Base-by-base conservation (phyloP, 2,113 vertebrate species). In the Benitochromis conjunctus region DNA sequence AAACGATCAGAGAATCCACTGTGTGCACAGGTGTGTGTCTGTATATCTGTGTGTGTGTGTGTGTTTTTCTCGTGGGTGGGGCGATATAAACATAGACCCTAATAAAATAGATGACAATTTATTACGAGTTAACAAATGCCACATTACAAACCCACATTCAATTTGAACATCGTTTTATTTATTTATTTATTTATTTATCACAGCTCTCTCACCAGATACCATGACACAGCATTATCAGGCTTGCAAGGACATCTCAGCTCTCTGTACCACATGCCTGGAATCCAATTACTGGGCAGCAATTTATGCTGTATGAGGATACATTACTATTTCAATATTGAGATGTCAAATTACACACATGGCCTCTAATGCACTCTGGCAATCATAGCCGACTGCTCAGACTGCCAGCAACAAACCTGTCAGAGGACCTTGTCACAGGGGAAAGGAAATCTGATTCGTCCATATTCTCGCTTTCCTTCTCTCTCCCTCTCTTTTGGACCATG, bases 321-420 rank as follows among this genome's bases (percentile, higher is more conserved):
- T 90, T 93, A 92, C 91, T 93, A 92, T 95, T 95, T 93, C 92
- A 95, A 96, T 96, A 94, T 91, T 94, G 94, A 95, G 91, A 96
- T 95, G 95, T 94, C 91, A 92, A 93, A 95, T 95, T 94, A 94
- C 90, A 83, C 93, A 94, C 94, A 85, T 82, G 95, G 95, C 93
- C 95, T 95, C 95, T 95, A 92, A 95, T 95, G 91, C 89, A 94
- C 94, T 94, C 89, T 90, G 91, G 94, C 48, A 93, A 94, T 93
- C 97, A 93, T 86, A 90, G 86, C 85, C 79, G n/a, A 14, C 86
- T 91, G 86, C 95, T 92, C 95, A 96, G 92, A 96, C 95, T 93
- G 92, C 86, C 71, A 62, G 91, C 84, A 88, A 88, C 83, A 79
- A 81, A 90, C 92, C 89, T 93, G 89, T 93, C 93, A 94, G 91